Evolutionary conservation across 2,113 vertebrate species (phyloP), one percentile per base, ranked within the genome.

Genomic region (Eretmochelys imbricata): DNA sequence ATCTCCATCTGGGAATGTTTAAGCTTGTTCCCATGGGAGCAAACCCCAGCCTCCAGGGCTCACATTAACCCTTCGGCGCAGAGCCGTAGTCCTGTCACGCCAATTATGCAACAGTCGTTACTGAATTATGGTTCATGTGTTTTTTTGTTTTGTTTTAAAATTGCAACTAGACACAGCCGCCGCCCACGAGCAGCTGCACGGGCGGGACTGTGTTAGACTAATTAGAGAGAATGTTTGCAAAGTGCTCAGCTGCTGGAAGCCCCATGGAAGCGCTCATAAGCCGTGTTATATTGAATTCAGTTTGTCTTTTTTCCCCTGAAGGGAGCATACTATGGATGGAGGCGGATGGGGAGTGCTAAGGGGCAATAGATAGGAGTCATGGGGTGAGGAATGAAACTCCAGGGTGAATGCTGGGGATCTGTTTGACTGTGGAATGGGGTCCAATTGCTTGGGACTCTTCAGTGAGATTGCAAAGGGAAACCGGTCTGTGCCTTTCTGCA

Each of bases 251-350:
- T 31, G 83, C 72, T 87, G 48, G 79, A 89, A 79, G 49, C 35
- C 35, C 12, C 10, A 35, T 6, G 76, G 49, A 91, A 49, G 85
- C 35, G 6, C 65, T 72, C 78, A n/a, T 69, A 2, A 29, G 14
- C n/a, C 10, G 14, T 29, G 29, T 46, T 42, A 8, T 9, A 10
- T n/a, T 19, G 27, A 42, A 55, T 78, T 38, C 80, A 76, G 51
- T 76, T 31, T 27, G 54, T 22, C 59, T 0, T 16, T 13, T n/a
- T 35, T n/a, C 0, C 0, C 53, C 85, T 2, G 0, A 19, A 80
- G 78, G 89, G 78, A 69, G 50, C 12, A 2, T 27, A 24, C 59
- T 1, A 10, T 1, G 35, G 55, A 46, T 1, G 11, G 46, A 82
- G 89, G 59, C 5, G 2, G 12, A 22, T 11, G 12, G 49, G 82